phyloP scores from a whole-genome alignment of 2,797 vertebrate species.

The Kryptopterus vitreolus region DNA sequence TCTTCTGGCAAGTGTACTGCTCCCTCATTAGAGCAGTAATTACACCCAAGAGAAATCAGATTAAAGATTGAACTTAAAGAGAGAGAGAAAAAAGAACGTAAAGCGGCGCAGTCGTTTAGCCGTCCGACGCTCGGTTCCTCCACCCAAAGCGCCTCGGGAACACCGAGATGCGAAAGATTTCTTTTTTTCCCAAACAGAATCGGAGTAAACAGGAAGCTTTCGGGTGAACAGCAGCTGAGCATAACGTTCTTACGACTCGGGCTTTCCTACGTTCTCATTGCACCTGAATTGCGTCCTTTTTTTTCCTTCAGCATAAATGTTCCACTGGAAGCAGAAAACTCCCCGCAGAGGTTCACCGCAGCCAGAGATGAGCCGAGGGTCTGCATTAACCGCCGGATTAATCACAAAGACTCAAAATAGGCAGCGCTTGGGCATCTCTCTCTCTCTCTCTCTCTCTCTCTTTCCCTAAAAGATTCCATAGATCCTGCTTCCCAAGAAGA shows the following conservation, averaged over 20 bases:
- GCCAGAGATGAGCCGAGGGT: constrained; percentile 34
- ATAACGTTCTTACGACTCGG: no score
- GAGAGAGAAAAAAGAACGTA: constrained; percentile 17
- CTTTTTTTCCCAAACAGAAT: constrained; percentile 32
- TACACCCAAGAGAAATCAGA: constrained; percentile 24
- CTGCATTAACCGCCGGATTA: constrained; percentile 45
- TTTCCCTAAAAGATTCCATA: constrained; percentile 32
- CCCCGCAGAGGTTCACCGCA: constrained; percentile 47
- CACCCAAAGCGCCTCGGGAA: constrained; percentile 8
- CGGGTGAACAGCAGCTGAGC: no score
- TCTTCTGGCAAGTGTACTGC: constrained; percentile 20
- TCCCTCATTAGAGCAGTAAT: constrained; percentile 47
- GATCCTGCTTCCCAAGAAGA: constrained; percentile 4
- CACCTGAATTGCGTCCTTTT: constrained; percentile 40
- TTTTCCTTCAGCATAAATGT: constrained; percentile 5
- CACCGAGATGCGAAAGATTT: constrained; percentile 21
- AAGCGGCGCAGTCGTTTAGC: constrained; percentile 19
- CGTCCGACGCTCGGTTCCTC: constrained; percentile 10
- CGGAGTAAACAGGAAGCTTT: constrained; percentile 44
- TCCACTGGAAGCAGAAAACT: constrained; percentile 36
- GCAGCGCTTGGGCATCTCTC: neutral
- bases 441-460: neutral
- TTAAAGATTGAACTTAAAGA: constrained; percentile 45
- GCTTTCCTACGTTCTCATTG: constrained; percentile 29
- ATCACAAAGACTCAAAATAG: constrained; percentile 40